Evolutionary conservation across 2,797 vertebrate genomes (phyloP).

Genomic region (Urocyon cinereoargenteus): DNA sequence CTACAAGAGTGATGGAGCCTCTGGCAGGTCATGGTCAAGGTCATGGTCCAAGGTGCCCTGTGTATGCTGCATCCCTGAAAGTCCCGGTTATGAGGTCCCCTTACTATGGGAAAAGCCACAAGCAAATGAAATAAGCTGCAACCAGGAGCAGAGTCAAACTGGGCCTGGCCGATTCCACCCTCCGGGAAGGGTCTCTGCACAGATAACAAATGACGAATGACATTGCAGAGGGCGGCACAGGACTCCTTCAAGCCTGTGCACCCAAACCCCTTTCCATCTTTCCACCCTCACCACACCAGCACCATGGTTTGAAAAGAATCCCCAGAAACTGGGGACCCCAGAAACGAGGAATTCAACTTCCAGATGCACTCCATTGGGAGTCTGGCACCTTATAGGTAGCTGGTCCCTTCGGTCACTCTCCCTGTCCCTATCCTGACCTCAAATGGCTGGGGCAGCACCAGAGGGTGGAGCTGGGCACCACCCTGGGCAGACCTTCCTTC

Average conservation of each 20-base stretch:
- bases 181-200: neutral
- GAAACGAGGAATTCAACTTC: neutral
- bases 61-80: neutral
- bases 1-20: neutral
- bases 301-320: neutral
- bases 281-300: neutral
- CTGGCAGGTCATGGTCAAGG: neutral
- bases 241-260: neutral
- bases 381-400: neutral
- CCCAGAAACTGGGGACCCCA: neutral
- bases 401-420: neutral
- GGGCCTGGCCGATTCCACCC: neutral
- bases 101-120: neutral
- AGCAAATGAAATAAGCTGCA: neutral
- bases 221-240: fast-evolving
- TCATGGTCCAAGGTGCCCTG: neutral
- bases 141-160: neutral
- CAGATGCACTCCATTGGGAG: neutral
- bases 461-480: neutral
- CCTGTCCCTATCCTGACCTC: neutral
- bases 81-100: neutral
- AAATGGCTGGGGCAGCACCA: neutral
- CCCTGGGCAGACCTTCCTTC: too few relatives aligned
- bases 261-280: neutral
- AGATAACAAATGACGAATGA: neutral